Base-by-base conservation (phyloP, 2,888 invertebrate genomes). In the Sinotaia quadrata region DNA sequence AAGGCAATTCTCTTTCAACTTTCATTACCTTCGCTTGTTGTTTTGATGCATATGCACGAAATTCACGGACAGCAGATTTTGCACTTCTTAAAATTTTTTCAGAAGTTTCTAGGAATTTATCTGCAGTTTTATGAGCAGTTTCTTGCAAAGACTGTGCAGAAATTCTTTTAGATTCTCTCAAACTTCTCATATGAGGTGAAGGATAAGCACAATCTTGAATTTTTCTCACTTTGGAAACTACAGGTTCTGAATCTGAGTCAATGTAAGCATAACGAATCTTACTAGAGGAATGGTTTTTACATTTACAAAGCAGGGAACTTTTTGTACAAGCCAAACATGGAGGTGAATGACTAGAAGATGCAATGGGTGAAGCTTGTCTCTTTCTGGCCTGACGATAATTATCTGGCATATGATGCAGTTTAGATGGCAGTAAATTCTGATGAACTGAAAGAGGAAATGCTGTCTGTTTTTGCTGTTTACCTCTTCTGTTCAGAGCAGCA, bases 31-130 rank as follows among this genome's bases (percentile, higher is more conserved):
- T 24, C 0, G 47, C 47, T 4, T 18, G 47, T 7, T 18, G 1
- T 18, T 47, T 18, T 18, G 18, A 4, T 2, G 47, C n/a, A 18
- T 47, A 47, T 18, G 12, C 2, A 18, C 18, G 47, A 24, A 47
- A 24, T 12, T n/a, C 54, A 10, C 33, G 21, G 37, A 56, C 65
- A 12, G 65, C 65, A 4, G 54, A 33, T 56, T 44, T 65, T 33
- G 65, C 65, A 27, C 56, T 56, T 10, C 24, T 52, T 8, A 65
- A 29, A 31, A 65, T 65, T n/a, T 54, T 54, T 7, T 47, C 18
- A 37, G 65, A 65, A 5, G 65, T 65, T 47, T 41, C 44, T 18
- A 65, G 44, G 47, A 65, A 65, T 44, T 54, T 36, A 12, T 54
- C 41, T 18, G 65, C 65, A 21, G 65, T 56, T 27, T 24, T 8